A percentile compares a stretch with the other conserved stretches of the same genome.
phyloP scores from a whole-genome alignment of 1,140 invertebrate species.

The Antheraea mylitta region DNA sequence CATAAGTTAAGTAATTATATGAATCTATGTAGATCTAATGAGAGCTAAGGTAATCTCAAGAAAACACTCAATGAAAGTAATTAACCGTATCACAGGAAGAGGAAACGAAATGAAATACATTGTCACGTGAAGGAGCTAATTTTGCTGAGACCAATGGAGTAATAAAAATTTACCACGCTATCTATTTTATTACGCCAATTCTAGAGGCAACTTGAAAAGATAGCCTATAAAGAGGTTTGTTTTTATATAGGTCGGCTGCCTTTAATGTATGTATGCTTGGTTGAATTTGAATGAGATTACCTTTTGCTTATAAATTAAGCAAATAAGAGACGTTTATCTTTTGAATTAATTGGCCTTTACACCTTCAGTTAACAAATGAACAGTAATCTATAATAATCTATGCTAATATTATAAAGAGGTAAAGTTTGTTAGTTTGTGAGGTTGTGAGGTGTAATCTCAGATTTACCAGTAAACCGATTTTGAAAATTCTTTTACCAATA shows the following conservation, averaged over 20 bases:
- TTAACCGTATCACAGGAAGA: conserved; percentile 40
- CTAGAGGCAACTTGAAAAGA: conserved; percentile 8
- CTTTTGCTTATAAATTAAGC: background rate
- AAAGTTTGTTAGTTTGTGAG: too few relatives aligned
- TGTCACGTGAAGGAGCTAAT: conserved; percentile 37
- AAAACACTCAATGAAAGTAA: conserved; percentile 44
- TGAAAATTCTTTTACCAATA: too few relatives aligned
- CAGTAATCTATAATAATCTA: too few relatives aligned
- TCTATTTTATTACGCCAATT: conserved; percentile 14
- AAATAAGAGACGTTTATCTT: background rate
- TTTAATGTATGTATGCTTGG: background rate
- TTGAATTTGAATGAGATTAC: background rate
- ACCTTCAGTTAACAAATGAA: background rate
- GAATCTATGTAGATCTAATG: background rate
- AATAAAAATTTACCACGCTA: conserved; percentile 21
- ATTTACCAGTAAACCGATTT: too few relatives aligned
- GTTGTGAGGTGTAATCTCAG: too few relatives aligned
- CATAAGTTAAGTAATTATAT: background rate
- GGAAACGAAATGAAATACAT: conserved; percentile 44
- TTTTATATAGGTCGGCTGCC: background rate
- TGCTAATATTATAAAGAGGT: too few relatives aligned
- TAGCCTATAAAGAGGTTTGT: conserved; percentile 4
- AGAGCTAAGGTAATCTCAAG: conserved; percentile 36
- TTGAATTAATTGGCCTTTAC: background rate
- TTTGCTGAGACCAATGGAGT: conserved; percentile 21